Conservation (phyloP, 2,888 invertebrate genomes). For the Entomobrya multifasciata region DNA sequence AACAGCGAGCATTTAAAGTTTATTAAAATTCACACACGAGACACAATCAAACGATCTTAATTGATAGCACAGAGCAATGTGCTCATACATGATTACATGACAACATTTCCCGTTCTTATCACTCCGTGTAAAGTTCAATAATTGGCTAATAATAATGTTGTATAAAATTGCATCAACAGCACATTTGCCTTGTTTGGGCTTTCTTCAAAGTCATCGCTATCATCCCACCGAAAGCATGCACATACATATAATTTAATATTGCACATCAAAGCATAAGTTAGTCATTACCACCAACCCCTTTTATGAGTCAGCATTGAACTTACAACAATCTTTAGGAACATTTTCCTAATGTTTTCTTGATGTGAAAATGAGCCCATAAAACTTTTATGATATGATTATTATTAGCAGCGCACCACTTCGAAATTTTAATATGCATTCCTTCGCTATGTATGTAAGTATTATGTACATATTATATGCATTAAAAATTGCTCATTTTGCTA, state of each 20-base stretch:
- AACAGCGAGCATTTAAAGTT: too few relatives aligned
- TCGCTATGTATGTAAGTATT: too few relatives aligned
- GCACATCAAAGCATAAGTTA: not conserved
- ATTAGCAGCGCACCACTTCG: too few relatives aligned
- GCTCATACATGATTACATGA: not conserved
- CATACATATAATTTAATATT: not conserved
- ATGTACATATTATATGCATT: too few relatives aligned
- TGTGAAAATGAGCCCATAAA: not conserved
- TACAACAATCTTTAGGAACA: not conserved
- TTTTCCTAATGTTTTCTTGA: not conserved
- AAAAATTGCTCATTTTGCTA: too few relatives aligned
- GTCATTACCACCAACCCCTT: conserved; percentile 15
- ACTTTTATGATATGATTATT: not conserved
- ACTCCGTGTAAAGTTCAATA: not conserved
- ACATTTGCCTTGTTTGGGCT: conserved; percentile 5
- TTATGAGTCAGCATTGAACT: conserved; percentile 4
- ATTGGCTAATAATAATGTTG: not conserved
- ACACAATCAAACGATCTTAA: too few relatives aligned
- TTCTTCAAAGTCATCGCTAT: conserved; percentile 34
- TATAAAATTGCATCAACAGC: conserved; percentile 47
- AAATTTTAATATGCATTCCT: too few relatives aligned
- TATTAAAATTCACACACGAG: too few relatives aligned
- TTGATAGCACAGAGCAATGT: too few relatives aligned
- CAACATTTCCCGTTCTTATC: not conserved
- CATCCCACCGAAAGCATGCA: too few relatives aligned